Conservation (phyloP, 2,797 vertebrate species). For the Poeciliopsis presidionis region DNA sequence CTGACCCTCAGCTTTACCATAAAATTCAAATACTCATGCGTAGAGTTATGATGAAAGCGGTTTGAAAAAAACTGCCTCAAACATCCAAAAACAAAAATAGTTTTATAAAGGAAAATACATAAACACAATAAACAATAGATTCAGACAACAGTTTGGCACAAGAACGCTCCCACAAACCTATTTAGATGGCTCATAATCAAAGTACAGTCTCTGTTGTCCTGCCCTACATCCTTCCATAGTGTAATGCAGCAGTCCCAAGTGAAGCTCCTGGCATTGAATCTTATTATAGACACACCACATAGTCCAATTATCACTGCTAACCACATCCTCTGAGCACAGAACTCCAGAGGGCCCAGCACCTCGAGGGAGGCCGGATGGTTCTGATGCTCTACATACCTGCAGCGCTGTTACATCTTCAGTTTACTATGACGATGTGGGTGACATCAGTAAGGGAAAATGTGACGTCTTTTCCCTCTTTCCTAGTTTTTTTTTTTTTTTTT, state of each 20-base stretch:
- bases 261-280: conserved; percentile 73
- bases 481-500: neutral
- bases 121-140: conserved; percentile 25
- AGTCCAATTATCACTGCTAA: conserved; percentile 79
- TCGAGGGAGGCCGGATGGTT: neutral
- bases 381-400: conserved; percentile 55
- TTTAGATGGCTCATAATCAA: conserved; percentile 82
- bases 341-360: neutral
- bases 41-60: neutral
- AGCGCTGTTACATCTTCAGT: conserved; percentile 22
- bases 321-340: conserved; percentile 27
- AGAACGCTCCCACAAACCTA: conserved; percentile 58
- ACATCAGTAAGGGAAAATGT: neutral
- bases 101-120: conserved; percentile 20
- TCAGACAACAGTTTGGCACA: conserved; percentile 37
- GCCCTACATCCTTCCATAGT: conserved; percentile 79
- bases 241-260: conserved; percentile 73
- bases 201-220: conserved; percentile 76
- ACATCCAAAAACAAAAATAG: conserved; percentile 17
- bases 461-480: neutral
- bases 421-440: conserved; percentile 40
- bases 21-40: neutral
- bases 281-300: conserved; percentile 79
- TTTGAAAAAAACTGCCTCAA: conserved; percentile 18
- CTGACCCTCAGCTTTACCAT: conserved; percentile 50